These are phyloP conservation scores for Caenorhabditis remanei DNA, from an alignment of 1,140 invertebrate genomes.

Conservation along the genomic window DNA sequence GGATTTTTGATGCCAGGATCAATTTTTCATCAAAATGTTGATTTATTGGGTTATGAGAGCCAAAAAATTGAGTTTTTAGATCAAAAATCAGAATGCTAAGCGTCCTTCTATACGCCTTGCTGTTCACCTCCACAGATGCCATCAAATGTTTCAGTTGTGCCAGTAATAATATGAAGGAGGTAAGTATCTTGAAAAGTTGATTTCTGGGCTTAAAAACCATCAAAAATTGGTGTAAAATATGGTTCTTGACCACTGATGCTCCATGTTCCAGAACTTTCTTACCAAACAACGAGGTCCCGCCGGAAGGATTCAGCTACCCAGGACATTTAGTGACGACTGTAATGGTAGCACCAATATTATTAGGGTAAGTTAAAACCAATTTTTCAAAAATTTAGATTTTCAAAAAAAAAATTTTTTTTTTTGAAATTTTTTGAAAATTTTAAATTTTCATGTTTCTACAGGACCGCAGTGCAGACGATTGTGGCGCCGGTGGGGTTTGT, in stretches of 20 bases:
- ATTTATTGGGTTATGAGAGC: too few relatives aligned
- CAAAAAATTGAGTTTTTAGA: too few relatives aligned
- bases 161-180: conserved; percentile 36
- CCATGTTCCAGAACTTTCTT: conserved; percentile 14
- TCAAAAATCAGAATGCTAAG: neutral
- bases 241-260: too few relatives aligned
- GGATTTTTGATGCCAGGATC: too few relatives aligned
- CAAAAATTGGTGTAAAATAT: too few relatives aligned
- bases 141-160: conserved; percentile 41
- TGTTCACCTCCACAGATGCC: conserved; percentile 28
- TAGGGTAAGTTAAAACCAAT: neutral
- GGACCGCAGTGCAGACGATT: conserved; percentile 59
- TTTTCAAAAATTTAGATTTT: neutral
- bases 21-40: too few relatives aligned
- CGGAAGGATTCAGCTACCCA: neutral
- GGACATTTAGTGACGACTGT: neutral
- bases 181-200: neutral
- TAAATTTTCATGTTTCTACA: neutral
- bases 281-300: conserved; percentile 1
- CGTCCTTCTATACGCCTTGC: neutral
- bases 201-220: neutral
- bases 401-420: too few relatives aligned
- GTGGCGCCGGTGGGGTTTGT: conserved; percentile 52
- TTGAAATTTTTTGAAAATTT: neutral
- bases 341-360: conserved; percentile 25